These are phyloP conservation scores for Scaptomyza tumidula DNA, from an alignment of 2,888 invertebrate genomes.

Conservation along the genomic window DNA sequence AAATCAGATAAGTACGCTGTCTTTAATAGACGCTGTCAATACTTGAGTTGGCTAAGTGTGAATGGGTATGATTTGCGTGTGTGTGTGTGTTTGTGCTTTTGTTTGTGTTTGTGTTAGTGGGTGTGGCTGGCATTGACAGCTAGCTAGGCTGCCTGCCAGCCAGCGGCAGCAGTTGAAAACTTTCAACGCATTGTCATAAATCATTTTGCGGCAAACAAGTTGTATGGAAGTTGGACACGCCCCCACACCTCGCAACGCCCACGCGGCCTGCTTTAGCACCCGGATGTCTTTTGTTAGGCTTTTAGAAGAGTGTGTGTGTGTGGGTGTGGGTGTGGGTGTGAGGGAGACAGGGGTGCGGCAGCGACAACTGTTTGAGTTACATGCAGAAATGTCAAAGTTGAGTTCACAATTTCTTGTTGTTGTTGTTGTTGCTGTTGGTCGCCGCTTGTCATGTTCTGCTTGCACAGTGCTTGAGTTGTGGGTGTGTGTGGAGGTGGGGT, in stretches of 20 bases:
- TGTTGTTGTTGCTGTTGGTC: conserved; percentile 28
- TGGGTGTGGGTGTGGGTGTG: not conserved
- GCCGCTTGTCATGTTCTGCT: conserved; percentile 42
- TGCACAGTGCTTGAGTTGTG: conserved; percentile 21
- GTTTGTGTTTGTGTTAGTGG: conserved; percentile 17
- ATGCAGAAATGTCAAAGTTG: conserved; percentile 63
- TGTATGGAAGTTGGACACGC: conserved; percentile 44
- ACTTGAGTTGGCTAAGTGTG: conserved; percentile 10
- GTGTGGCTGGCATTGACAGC: conserved; percentile 54
- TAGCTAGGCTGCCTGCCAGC: conserved; percentile 12
- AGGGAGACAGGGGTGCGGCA: not conserved
- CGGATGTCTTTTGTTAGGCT: conserved; percentile 35
- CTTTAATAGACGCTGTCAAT: conserved; percentile 56
- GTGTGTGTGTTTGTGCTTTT: conserved; percentile 10
- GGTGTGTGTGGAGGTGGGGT: not conserved
- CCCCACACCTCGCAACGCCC: conserved; percentile 13
- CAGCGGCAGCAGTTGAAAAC: conserved; percentile 38
- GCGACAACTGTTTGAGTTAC: conserved; percentile 39
- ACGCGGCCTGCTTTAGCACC: conserved; percentile 6
- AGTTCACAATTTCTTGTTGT: conserved; percentile 28
- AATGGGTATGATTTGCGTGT: conserved; percentile 9
- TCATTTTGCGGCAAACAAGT: conserved; percentile 75
- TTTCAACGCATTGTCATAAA: conserved; percentile 75
- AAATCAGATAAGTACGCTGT: conserved; percentile 39
- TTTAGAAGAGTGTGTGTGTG: conserved; percentile 20